Base-by-base conservation (phyloP, 2,113 vertebrate species). In the Dolichallabes microphthalmus region DNA sequence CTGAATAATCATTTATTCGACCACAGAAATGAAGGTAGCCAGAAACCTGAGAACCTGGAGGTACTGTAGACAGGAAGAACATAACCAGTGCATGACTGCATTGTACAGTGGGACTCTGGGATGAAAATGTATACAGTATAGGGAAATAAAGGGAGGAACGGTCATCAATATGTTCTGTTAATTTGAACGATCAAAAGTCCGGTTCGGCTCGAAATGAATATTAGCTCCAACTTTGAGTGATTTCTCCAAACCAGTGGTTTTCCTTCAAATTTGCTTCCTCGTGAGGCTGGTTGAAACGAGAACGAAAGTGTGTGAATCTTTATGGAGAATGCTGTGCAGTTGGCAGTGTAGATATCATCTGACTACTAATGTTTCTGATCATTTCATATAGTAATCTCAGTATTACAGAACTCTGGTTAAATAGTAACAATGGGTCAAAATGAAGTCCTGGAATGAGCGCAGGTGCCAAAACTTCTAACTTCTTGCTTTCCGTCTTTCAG, bases 401-500 rank as follows among this genome's bases (percentile, higher is more conserved):
- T 45, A 45, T 45, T 30, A 2, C 64, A 2, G 5, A 20, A 10
- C 32, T 69, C 66, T 35, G 35, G 30, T 10, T 7, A 69, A 35
- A 32, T 69, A 10, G 32, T 69, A 69, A 35, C 35, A 69, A 45
- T 22, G 35, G 12, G 69, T 73, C 32, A 45, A 22, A 32, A 35
- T 32, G 12, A 66, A n/a, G 25, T 63, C 11, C 11, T n/a, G 25
- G 14, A 66, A 71, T 39, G 9, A 39, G 32, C 17, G 12, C 4
- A 22, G 45, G 77, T 79, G 77, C 32, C 5, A 11, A 69, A 57
- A 53, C 19, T 35, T 71, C 66, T 69, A 17, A 69, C 25, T 20
- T 68, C 17, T 74, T 57, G 14, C 20, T 19, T 83, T 52, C 13
- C 83, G 63, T 74, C 80, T 53, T 50, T 35, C 89, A 95, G 95